Conservation (phyloP, 2,113 vertebrate species). For the Anthoscopus minutus region DNA sequence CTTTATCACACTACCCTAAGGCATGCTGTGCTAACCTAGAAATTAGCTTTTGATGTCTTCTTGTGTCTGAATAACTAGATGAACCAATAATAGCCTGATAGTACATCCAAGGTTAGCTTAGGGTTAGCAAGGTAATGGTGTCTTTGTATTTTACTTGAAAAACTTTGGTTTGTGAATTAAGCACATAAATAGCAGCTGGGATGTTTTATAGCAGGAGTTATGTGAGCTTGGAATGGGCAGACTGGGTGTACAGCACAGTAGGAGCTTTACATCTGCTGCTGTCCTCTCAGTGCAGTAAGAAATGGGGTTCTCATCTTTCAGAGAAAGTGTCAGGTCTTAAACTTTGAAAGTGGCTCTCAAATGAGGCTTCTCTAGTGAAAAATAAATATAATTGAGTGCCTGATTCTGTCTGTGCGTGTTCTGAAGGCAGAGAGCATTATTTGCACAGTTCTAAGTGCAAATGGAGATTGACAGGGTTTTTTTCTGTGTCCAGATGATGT, state of each 20-base stretch:
- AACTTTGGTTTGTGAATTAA: neutral
- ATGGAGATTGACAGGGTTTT: neutral
- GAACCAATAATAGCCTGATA: neutral
- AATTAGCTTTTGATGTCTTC: constrained; percentile 39
- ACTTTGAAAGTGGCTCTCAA: neutral
- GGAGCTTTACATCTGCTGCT: neutral
- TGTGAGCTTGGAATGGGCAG: neutral
- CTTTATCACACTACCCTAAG: constrained; percentile 26
- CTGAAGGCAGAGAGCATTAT: neutral
- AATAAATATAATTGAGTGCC: neutral
- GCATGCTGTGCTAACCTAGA: constrained; percentile 51
- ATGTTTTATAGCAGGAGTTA: neutral
- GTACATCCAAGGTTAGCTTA: neutral
- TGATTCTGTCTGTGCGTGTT: neutral
- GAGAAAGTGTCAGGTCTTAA: neutral
- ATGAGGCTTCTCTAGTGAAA: neutral
- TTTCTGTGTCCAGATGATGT: neutral
- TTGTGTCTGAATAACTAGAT: constrained; percentile 14
- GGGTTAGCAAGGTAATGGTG: neutral
- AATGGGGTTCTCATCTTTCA: neutral
- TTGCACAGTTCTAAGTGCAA: neutral
- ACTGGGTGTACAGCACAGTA: neutral
- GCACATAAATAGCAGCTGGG: neutral
- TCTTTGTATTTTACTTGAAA: neutral
- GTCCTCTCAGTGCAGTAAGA: neutral